These are phyloP conservation scores for Drosophila bifasciata DNA, from an alignment of 1,140 invertebrate species.

Conservation along the genomic window DNA sequence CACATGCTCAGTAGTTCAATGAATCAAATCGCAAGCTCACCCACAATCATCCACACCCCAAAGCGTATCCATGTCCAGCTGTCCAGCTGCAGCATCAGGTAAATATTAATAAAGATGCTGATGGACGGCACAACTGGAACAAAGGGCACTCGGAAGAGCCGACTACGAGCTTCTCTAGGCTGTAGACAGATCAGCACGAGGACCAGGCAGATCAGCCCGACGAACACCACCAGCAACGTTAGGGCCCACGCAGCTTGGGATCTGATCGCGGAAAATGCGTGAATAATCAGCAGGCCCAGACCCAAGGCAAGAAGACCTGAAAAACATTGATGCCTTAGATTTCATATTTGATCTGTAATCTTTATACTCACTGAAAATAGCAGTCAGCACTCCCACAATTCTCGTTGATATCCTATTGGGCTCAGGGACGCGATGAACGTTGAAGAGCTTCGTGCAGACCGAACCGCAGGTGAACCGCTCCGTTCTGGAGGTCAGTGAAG, in stretches of 20 bases:
- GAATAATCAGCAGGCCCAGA: conserved; percentile 73
- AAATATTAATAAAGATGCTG: conserved; percentile 90
- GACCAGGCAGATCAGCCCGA: conserved; percentile 52
- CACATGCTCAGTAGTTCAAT: conserved; percentile 37
- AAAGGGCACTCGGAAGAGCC: conserved; percentile 87
- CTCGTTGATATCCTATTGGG: conserved; percentile 64
- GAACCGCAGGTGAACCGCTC: conserved; percentile 58
- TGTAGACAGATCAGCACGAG: conserved; percentile 70
- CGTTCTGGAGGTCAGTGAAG: conserved; percentile 54
- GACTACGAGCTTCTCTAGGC: conserved; percentile 58
- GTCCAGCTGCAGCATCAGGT: conserved; percentile 89
- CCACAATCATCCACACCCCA: conserved; percentile 88
- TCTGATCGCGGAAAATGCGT: conserved; percentile 55
- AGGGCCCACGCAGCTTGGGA: conserved; percentile 63
- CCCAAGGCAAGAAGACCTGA: conserved; percentile 64
- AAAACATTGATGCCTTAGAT: neutral
- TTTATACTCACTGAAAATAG: conserved; percentile 61
- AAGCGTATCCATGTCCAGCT: conserved; percentile 90
- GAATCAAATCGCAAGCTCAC: conserved; percentile 78
- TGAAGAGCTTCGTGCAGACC: conserved; percentile 64
- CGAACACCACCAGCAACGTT: conserved; percentile 53
- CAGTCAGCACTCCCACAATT: conserved; percentile 66
- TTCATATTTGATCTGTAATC: neutral
- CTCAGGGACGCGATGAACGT: conserved; percentile 52
- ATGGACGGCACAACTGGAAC: conserved; percentile 89